Evolutionary conservation across 1,140 invertebrate genomes (phyloP).

Genomic region (Epicauta chinensis): DNA sequence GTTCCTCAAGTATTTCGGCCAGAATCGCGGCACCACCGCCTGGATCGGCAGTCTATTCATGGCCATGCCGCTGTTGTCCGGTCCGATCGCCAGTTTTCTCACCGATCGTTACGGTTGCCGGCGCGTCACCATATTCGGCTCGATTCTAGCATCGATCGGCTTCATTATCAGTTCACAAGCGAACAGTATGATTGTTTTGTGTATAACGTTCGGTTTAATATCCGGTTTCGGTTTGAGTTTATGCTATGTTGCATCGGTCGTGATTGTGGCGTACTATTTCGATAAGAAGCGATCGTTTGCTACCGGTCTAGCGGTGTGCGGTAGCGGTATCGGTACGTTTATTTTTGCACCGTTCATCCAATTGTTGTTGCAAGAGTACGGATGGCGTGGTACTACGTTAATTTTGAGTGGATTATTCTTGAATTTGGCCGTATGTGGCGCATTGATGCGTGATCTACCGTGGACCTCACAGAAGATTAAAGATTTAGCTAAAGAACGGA

Average conservation of each 20-base stretch:
- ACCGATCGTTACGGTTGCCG: constrained; percentile 82
- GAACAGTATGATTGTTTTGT: constrained; percentile 70
- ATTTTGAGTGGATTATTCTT: constrained; percentile 79
- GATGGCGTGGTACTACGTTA: constrained; percentile 77
- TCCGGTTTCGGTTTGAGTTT: constrained; percentile 81
- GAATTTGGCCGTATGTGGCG: constrained; percentile 81
- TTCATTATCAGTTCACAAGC: constrained; percentile 75
- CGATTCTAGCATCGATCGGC: constrained; percentile 69
- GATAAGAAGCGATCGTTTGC: constrained; percentile 87
- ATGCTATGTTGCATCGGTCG: constrained; percentile 83
- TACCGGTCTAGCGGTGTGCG: constrained; percentile 88
- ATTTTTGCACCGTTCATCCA: constrained; percentile 84
- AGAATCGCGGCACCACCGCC: constrained; percentile 78
- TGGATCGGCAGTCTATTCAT: constrained; percentile 87
- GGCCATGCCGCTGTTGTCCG: constrained; percentile 80
- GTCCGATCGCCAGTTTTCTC: constrained; percentile 81
- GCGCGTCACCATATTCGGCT: constrained; percentile 72
- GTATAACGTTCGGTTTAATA: constrained; percentile 79
- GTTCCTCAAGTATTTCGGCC: constrained; percentile 71
- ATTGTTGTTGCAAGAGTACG: constrained; percentile 67
- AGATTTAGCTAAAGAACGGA: constrained; percentile 55
- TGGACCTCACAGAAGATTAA: constrained; percentile 63
- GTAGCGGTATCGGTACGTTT: constrained; percentile 84
- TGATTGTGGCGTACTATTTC: constrained; percentile 95
- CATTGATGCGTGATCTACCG: constrained; percentile 74